These are phyloP conservation scores for Percina caprodes DNA, from an alignment of 2,113 vertebrate species.

Conservation along the genomic window DNA sequence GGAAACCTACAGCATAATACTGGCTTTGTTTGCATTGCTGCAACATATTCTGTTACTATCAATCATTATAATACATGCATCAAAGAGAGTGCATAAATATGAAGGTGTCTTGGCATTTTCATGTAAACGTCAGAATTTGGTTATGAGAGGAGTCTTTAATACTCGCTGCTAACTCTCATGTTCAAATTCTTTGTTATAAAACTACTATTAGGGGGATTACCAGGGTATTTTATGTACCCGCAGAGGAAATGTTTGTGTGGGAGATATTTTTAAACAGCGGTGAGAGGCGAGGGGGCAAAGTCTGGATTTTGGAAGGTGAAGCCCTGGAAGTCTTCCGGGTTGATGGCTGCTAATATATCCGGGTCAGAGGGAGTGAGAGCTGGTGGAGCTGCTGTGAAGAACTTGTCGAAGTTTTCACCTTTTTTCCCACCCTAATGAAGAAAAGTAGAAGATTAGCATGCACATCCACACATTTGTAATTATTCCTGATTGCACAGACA, in stretches of 20 bases:
- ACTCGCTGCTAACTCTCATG: slow-evolving; percentile 34
- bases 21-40: slow-evolving; percentile 34
- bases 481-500: not conserved
- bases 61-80: slow-evolving; percentile 23
- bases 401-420: slow-evolving; percentile 93
- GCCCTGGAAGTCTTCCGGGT: slow-evolving; percentile 90
- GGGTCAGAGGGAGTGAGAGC: slow-evolving; percentile 92
- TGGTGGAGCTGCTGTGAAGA: slow-evolving; percentile 89
- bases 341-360: slow-evolving; percentile 89
- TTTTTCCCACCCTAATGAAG: slow-evolving; percentile 88
- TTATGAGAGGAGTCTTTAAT: slow-evolving; percentile 48
- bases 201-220: slow-evolving; percentile 29
- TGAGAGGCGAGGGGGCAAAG: slow-evolving; percentile 82
- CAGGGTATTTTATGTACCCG: not conserved
- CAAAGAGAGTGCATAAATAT: slow-evolving; percentile 36
- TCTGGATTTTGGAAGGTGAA: slow-evolving; percentile 90
- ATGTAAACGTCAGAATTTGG: slow-evolving; percentile 68
- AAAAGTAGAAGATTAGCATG: slow-evolving; percentile 14
- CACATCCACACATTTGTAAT: not conserved
- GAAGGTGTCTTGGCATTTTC: slow-evolving; percentile 59
- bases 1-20: slow-evolving; percentile 17
- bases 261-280: slow-evolving; percentile 77
- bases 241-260: not conserved
- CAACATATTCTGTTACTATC: slow-evolving; percentile 40
- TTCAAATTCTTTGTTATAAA: slow-evolving; percentile 60